These are phyloP conservation scores for Cordylochernes scorpioides DNA, from an alignment of 2,888 invertebrate species.

Conservation along the genomic window DNA sequence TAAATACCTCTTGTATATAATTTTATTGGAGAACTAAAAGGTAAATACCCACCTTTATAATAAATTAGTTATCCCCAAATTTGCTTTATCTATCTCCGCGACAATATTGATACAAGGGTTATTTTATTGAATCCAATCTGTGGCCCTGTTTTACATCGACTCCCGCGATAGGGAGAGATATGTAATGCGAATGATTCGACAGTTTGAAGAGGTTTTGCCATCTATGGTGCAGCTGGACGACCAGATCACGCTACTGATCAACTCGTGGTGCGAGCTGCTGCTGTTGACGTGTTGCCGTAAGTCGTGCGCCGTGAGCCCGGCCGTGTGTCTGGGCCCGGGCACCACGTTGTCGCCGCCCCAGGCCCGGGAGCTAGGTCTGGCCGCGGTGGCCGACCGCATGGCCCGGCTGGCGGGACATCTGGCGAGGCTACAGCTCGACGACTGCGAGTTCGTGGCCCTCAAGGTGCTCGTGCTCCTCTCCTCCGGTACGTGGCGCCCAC, in stretches of 20 bases:
- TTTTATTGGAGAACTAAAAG: too few species aligned
- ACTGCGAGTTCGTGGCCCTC: slow-evolving; percentile 86
- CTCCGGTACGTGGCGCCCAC: slow-evolving; percentile 38
- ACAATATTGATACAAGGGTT: too few species aligned
- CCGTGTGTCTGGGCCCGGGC: slow-evolving; percentile 31
- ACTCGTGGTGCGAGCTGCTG: slow-evolving; percentile 84
- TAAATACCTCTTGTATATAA: too few species aligned
- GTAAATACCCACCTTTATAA: too few species aligned
- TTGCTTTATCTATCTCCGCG: too few species aligned
- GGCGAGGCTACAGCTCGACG: slow-evolving; percentile 59
- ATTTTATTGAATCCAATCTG: too few species aligned
- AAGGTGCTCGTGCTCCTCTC: slow-evolving; percentile 75
- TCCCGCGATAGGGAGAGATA: too few species aligned
- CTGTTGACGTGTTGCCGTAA: slow-evolving; percentile 80
- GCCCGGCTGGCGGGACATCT: slow-evolving; percentile 77
- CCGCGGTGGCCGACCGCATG: slow-evolving; percentile 63
- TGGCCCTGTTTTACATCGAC: too few species aligned
- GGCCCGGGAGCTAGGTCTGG: slow-evolving; percentile 38
- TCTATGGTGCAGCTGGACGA: slow-evolving; percentile 87
- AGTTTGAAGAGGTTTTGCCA: too few species aligned
- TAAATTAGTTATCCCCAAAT: too few species aligned
- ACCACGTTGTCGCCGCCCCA: slow-evolving; percentile 37
- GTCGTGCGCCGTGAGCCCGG: slow-evolving; percentile 64
- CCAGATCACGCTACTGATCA: slow-evolving; percentile 82
- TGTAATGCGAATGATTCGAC: too few species aligned